A percentile compares a stretch with the other conserved stretches of the same genome.
Evolutionary conservation across 2,888 invertebrate genomes (phyloP).

Genomic region (Orchesellides sinensis): DNA sequence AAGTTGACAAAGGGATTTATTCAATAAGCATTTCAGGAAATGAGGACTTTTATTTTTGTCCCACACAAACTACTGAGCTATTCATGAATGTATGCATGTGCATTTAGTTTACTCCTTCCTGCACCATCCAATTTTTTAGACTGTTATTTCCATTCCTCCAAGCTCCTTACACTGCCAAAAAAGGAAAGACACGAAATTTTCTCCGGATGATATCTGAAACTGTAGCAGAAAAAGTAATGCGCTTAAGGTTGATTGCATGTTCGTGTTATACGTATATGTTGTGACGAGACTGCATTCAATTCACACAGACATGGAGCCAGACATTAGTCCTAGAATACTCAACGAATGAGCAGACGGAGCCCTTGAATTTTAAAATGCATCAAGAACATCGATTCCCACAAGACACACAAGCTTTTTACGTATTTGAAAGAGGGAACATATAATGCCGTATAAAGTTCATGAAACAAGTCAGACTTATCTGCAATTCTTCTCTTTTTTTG

Average conservation of each 20-base stretch:
- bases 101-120: not conserved
- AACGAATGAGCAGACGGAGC: not conserved
- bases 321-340: too few species aligned
- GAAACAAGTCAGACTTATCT: too few species aligned
- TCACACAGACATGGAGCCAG: not conserved
- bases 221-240: slow-evolving; percentile 22
- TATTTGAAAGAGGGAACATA: not conserved
- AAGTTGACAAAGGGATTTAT: slow-evolving; percentile 7
- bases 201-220: not conserved
- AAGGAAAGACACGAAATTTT: not conserved
- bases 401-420: slow-evolving; percentile 2
- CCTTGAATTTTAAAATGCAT: slow-evolving; percentile 33
- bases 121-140: not conserved
- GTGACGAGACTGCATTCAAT: not conserved
- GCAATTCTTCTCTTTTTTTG: too few species aligned
- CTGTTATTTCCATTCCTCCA: not conserved
- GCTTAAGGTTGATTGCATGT: slow-evolving; percentile 25
- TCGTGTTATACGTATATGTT: not conserved
- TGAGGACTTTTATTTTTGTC: not conserved
- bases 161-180: not conserved
- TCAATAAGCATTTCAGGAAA: slow-evolving; percentile 2
- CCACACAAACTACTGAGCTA: too few species aligned
- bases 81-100: not conserved
- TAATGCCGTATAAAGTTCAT: too few species aligned
- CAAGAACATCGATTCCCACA: slow-evolving; percentile 26